Base-by-base conservation (phyloP, 2,888 invertebrate species). In the Neoscelio sp. region DNA sequence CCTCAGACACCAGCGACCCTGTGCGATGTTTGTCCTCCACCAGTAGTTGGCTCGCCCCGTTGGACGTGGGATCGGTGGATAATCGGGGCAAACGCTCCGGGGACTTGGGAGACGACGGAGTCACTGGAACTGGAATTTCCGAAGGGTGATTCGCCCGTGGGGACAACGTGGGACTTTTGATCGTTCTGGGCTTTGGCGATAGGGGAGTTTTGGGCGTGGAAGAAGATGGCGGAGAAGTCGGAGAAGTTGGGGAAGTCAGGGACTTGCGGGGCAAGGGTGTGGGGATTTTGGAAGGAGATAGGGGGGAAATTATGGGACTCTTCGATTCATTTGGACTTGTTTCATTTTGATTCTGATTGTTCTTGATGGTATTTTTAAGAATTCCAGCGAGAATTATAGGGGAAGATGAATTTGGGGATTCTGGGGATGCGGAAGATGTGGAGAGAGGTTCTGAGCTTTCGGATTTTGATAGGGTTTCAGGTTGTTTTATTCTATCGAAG, bases 241-340 rank as follows among this genome's bases (percentile, higher is more conserved):
- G 54, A n/a, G 79, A 48, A 10, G 60, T 68, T 0, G 82, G 79
- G 1, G 82, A 71, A 12, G 82, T 80, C 2, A 85, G 52, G 0
- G 83, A 82, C 64, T 89, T 89, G 2, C 90, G 86, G 2, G 90
- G 85, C 23, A 90, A 80, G 0, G 89, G 87, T 0, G 89, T 90
- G 0, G 90, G 90, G 48, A 90, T 90, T 56, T 89, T 90, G 1
- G 90, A 90, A 0, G 84, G 81, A 0, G 85, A 71, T n/a, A 87
- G 84, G 1, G 85, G 84, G 0, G 84, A 83, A 1, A 82, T 74
- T 17, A 81, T 20, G 0, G 85, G 82, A 3, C 76, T 80, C 23
- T 82, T 78, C 4, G 62, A 5, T 20, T 80, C 75, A 5, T 33
- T n/a, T 8, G 71, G 18, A 48, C 40, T 42, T 1, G 52, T 6